Percentiles rank a stretch among this genome's conserved stretches.
phyloP scores from a whole-genome alignment of 2,113 vertebrate genomes.

The Ellobius talpinus region DNA sequence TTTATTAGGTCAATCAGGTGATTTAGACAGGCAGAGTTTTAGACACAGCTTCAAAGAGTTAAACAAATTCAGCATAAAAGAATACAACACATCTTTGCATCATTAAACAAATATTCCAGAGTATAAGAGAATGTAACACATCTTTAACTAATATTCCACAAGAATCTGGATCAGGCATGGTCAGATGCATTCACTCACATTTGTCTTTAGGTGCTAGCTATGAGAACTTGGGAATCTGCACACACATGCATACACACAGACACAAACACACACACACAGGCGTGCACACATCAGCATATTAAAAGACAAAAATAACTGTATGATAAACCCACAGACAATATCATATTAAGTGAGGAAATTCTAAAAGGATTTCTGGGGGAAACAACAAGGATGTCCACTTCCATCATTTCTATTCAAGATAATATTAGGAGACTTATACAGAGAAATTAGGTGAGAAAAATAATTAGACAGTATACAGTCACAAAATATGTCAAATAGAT shows the following conservation, averaged over 20 bases:
- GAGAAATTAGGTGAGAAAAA: neutral
- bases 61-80: neutral
- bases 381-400: neutral
- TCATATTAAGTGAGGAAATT: neutral
- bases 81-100: neutral
- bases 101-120: neutral
- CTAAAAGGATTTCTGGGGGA: neutral
- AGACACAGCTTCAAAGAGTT: neutral
- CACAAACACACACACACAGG: neutral
- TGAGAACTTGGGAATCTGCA: neutral
- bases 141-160: neutral
- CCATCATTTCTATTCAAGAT: neutral
- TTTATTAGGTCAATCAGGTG: neutral
- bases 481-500: neutral
- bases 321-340: neutral
- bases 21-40: neutral
- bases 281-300: neutral
- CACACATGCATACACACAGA: neutral
- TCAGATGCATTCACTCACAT: no score
- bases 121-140: neutral
- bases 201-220: neutral
- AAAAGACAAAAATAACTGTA: neutral
- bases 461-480: neutral
- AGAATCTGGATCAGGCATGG: neutral
- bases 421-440: neutral